These are phyloP conservation scores for Orcinus orca DNA, from an alignment of 2,113 vertebrate genomes.

Conservation along the genomic window DNA sequence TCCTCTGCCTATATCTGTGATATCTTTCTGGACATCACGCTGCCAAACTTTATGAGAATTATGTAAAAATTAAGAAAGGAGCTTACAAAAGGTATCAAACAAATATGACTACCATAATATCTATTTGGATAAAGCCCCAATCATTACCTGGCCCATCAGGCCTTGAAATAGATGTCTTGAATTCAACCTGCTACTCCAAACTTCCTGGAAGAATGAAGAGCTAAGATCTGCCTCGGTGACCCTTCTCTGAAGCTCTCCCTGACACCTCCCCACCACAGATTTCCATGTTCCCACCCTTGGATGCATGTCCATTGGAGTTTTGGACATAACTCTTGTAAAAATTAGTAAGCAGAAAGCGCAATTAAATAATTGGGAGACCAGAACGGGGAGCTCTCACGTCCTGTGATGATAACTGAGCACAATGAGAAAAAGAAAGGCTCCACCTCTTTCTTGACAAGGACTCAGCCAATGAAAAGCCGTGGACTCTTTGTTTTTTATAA, in stretches of 20 bases:
- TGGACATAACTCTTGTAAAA: neutral
- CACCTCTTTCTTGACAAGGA: neutral
- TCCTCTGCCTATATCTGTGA: neutral
- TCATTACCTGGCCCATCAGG: neutral
- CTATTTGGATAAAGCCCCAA: neutral
- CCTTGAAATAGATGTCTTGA: fast-evolving
- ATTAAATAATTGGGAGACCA: neutral
- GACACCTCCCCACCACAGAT: neutral
- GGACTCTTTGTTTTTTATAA: too few relatives aligned
- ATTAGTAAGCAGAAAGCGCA: neutral
- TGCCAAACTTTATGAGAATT: neutral
- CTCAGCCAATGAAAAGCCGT: neutral
- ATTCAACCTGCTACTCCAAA: neutral
- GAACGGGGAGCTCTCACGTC: neutral
- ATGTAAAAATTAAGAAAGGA: neutral
- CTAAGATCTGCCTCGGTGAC: neutral
- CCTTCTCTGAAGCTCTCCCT: neutral
- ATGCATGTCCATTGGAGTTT: neutral
- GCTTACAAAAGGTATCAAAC: neutral
- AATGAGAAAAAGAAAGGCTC: neutral
- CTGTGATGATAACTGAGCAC: neutral
- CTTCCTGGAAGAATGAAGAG: neutral
- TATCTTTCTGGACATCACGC: neutral
- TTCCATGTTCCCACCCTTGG: neutral
- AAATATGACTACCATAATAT: neutral